Conservation (phyloP, 1,140 invertebrate genomes). For the Lepidotrigona ventralis region DNA sequence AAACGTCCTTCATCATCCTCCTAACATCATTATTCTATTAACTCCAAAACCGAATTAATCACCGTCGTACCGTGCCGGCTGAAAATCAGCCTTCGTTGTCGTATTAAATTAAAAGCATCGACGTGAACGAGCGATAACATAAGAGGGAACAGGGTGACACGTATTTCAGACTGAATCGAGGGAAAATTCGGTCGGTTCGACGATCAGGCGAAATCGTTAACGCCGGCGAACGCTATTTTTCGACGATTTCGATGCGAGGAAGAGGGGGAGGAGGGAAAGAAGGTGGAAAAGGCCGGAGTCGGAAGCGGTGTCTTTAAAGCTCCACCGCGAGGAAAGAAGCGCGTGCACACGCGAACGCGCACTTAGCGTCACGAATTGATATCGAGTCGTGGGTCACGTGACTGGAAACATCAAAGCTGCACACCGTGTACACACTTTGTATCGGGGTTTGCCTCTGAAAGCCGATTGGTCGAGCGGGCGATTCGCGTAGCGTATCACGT, state of each 20-base stretch:
- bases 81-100: background rate
- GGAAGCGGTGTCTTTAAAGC: constrained; percentile 56
- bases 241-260: background rate
- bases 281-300: background rate
- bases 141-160: background rate
- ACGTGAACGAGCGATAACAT: background rate
- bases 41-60: background rate
- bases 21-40: background rate
- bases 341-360: constrained; percentile 72
- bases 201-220: constrained; percentile 33
- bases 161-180: background rate
- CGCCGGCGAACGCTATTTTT: constrained; percentile 5
- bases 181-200: background rate
- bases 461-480: constrained; percentile 70
- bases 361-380: constrained; percentile 74
- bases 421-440: constrained; percentile 45
- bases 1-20: background rate
- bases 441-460: constrained; percentile 65
- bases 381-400: constrained; percentile 69
- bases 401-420: constrained; percentile 71
- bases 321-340: constrained; percentile 41
- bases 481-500: constrained; percentile 71
- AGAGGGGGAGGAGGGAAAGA: too few relatives aligned
- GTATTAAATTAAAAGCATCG: constrained; percentile 15
- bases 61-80: background rate